Evolutionary conservation across 2,113 vertebrate genomes (phyloP).

Genomic region (Eubucco bourcierii): DNA sequence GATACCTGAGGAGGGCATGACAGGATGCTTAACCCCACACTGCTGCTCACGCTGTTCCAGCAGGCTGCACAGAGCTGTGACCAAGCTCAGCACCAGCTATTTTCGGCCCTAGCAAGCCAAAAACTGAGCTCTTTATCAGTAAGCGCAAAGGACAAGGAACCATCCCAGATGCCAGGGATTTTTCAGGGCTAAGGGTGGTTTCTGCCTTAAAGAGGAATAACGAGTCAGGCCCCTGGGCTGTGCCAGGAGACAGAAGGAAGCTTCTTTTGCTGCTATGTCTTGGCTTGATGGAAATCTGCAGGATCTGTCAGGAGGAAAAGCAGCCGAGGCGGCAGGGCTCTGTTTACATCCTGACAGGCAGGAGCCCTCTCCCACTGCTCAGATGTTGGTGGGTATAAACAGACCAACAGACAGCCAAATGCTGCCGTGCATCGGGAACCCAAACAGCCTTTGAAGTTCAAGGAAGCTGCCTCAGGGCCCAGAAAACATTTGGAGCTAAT

Average conservation of each 20-base stretch:
- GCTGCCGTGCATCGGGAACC: neutral
- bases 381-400: constrained; percentile 43
- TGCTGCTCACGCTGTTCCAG: rapidly evolving
- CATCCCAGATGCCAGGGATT: neutral
- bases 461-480: neutral
- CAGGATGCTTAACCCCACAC: neutral
- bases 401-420: constrained; percentile 14
- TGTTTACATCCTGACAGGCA: constrained; percentile 61
- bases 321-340: neutral
- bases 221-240: neutral
- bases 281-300: neutral
- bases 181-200: neutral
- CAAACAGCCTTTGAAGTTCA: constrained; percentile 50
- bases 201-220: neutral
- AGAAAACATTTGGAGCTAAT: constrained; percentile 45
- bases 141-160: neutral
- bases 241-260: neutral
- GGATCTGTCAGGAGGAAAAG: constrained; percentile 6
- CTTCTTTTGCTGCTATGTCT: neutral
- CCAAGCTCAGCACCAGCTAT: neutral
- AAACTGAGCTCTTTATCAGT: neutral
- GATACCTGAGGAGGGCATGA: neutral
- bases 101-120: neutral
- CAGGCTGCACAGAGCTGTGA: neutral
- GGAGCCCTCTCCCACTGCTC: constrained; percentile 43